These are phyloP conservation scores for Antechinus stuartii DNA, from an alignment of 2,113 vertebrate species.

Conservation along the genomic window DNA sequence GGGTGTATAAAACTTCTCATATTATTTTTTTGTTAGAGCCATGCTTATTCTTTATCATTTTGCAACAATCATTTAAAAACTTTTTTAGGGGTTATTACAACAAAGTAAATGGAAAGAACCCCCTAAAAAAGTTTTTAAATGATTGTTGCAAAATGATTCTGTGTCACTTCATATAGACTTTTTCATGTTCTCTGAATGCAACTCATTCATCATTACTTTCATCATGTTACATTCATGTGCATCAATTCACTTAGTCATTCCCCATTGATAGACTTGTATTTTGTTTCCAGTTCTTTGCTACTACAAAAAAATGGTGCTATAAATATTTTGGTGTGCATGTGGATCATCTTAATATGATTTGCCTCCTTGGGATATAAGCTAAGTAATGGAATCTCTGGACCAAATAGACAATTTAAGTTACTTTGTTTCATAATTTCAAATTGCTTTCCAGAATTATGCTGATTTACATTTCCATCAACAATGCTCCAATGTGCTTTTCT, in stretches of 20 bases:
- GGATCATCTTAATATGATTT: background rate
- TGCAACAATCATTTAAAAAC: background rate
- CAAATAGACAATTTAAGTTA: background rate
- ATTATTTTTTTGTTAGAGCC: background rate
- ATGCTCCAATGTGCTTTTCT: too few species aligned
- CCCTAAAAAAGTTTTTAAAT: too few species aligned
- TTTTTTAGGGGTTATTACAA: too few species aligned
- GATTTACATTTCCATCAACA: background rate
- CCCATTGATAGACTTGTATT: background rate
- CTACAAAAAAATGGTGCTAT: background rate
- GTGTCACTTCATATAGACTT: background rate
- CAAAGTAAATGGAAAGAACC: too few species aligned
- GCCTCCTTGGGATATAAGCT: background rate
- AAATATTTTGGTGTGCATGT: background rate
- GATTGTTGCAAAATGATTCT: too few species aligned
- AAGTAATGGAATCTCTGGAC: background rate
- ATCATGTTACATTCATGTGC: background rate
- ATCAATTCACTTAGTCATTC: background rate
- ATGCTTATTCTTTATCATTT: background rate
- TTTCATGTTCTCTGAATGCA: background rate
- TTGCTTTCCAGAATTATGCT: background rate
- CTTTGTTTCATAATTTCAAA: background rate
- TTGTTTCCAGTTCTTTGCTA: background rate
- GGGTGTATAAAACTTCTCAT: background rate
- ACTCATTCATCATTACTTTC: background rate